Percentiles rank a stretch among this genome's conserved stretches.
Conservation (phyloP, 1,140 invertebrate genomes). For the Pararge aegeria region DNA sequence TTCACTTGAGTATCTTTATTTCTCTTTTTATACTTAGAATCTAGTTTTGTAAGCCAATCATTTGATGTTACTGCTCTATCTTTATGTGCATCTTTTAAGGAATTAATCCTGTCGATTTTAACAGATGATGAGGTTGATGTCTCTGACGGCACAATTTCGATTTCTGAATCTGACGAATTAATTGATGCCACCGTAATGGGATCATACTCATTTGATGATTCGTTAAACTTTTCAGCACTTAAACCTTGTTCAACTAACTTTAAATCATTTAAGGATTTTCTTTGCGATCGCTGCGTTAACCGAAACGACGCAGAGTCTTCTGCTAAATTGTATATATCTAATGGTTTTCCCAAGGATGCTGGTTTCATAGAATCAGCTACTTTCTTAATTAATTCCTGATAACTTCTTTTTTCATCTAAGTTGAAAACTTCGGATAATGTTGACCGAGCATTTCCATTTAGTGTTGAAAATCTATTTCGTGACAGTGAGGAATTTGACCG, state of each 20-base stretch:
- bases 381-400: conserved; percentile 66
- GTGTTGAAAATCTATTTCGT: conserved; percentile 47
- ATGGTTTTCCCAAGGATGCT: conserved; percentile 33
- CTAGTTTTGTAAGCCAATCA: conserved; percentile 63
- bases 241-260: conserved; percentile 58
- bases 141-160: conserved; percentile 66
- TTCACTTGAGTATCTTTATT: conserved; percentile 57
- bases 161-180: conserved; percentile 73
- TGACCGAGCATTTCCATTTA: conserved; percentile 55
- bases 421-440: conserved; percentile 71
- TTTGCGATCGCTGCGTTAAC: conserved; percentile 54
- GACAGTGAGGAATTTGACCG: conserved; percentile 40
- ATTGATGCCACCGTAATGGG: conserved; percentile 70
- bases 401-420: conserved; percentile 73
- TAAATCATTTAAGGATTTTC: conserved; percentile 53
- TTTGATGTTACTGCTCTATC: conserved; percentile 49
- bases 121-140: conserved; percentile 65
- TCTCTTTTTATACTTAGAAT: conserved; percentile 68
- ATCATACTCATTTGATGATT: conserved; percentile 60
- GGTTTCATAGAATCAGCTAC: conserved; percentile 45
- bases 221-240: conserved; percentile 42
- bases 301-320: conserved; percentile 59
- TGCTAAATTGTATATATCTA: conserved; percentile 54
- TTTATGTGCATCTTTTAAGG: conserved; percentile 53
- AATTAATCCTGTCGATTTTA: conserved; percentile 61